A percentile compares a stretch with the other conserved stretches of the same genome.
phyloP scores from a whole-genome alignment of 2,888 invertebrate genomes.

The Ennomos quercinarius region DNA sequence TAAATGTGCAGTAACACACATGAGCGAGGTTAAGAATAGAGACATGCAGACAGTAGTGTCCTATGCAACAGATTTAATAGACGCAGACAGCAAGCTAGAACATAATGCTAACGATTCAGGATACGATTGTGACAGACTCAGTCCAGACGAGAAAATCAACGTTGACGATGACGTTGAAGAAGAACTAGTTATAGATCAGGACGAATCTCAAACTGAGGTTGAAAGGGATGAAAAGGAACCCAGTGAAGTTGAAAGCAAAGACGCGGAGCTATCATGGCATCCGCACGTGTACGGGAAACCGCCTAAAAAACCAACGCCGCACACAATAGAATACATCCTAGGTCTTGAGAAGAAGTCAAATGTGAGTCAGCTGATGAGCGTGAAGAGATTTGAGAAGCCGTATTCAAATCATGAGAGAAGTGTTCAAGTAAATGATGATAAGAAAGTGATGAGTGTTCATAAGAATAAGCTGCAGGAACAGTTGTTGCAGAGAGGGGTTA shows the following conservation, averaged over 20 bases:
- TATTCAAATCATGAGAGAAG: constrained; percentile 37
- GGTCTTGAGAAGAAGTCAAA: constrained; percentile 79
- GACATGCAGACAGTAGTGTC: constrained; percentile 78
- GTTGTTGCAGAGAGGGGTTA: constrained; percentile 72
- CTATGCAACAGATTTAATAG: constrained; percentile 62
- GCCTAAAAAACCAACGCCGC: constrained; percentile 93
- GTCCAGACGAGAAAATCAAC: constrained; percentile 65
- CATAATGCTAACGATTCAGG: constrained; percentile 55
- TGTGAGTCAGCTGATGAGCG: constrained; percentile 68
- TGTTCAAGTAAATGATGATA: constrained; percentile 61
- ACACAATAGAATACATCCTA: constrained; percentile 94
- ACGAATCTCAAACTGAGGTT: constrained; percentile 47
- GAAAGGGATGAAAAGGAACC: constrained; percentile 34
- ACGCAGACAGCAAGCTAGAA: constrained; percentile 55
- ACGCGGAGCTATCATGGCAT: constrained; percentile 89
- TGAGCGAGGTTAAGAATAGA: constrained; percentile 65
- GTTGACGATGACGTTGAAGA: constrained; percentile 62
- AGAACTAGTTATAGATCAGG: constrained; percentile 61
- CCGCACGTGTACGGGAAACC: constrained; percentile 95
- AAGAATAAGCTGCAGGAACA: constrained; percentile 78
- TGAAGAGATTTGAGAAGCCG: constrained; percentile 53
- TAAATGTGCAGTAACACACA: constrained; percentile 72
- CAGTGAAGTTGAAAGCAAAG: constrained; percentile 47
- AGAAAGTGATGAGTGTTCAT: constrained; percentile 61
- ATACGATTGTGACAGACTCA: constrained; percentile 58